Conservation (phyloP, 2,888 invertebrate species). For the Alloplasta piceator region DNA sequence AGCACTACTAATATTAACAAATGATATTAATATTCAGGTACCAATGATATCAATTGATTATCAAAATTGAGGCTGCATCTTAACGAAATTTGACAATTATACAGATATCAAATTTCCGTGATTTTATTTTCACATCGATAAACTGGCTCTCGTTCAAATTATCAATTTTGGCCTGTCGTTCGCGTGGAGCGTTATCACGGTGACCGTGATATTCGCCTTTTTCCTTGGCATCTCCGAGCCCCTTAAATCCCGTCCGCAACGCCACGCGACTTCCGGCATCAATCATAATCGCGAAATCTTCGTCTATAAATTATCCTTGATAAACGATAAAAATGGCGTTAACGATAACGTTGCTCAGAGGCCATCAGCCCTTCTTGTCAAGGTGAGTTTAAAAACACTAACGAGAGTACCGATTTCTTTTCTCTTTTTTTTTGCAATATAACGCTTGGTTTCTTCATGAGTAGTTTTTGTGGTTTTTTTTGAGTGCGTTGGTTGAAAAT, state of each 20-base stretch:
- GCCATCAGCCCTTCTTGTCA: constrained; percentile 65
- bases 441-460: background rate
- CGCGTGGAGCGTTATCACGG: constrained; percentile 74
- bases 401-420: constrained; percentile 22
- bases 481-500: background rate
- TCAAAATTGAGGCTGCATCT: too few relatives aligned
- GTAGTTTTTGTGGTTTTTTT: constrained; percentile 6
- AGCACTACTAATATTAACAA: too few relatives aligned
- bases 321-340: constrained; percentile 45
- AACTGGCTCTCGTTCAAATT: constrained; percentile 79
- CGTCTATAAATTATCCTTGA: constrained; percentile 62
- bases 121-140: constrained; percentile 48
- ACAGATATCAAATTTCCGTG: constrained; percentile 4
- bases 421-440: constrained; percentile 7
- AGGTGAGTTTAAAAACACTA: constrained; percentile 73
- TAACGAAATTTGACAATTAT: too few relatives aligned
- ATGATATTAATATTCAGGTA: too few relatives aligned
- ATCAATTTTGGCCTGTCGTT: constrained; percentile 79
- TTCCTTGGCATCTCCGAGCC: constrained; percentile 77
- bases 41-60: too few relatives aligned
- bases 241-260: constrained; percentile 68
- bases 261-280: constrained; percentile 52
- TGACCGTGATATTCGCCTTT: constrained; percentile 76
- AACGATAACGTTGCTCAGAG: constrained; percentile 60
- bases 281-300: constrained; percentile 61